Percentiles rank a stretch among this genome's conserved stretches.
These are phyloP conservation scores for Ormyrus pomaceus DNA, from an alignment of 2,888 invertebrate genomes.

Conservation along the genomic window DNA sequence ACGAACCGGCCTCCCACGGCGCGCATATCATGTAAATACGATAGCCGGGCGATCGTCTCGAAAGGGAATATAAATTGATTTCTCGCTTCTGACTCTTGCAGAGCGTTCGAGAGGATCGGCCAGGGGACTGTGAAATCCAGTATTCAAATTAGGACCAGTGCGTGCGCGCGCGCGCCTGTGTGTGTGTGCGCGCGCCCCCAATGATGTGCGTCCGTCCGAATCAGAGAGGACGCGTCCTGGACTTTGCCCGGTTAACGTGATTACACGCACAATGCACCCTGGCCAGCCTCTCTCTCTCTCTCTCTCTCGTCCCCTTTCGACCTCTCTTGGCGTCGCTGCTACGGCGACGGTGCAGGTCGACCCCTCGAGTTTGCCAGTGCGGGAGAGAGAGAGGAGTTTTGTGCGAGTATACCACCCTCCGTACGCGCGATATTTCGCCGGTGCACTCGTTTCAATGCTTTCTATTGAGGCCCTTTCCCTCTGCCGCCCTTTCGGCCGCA, in stretches of 20 bases:
- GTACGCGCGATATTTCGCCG: no score
- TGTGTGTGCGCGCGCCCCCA: conserved; percentile 19
- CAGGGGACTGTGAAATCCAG: conserved; percentile 62
- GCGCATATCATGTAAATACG: conserved; percentile 4
- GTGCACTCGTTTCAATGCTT: conserved; percentile 36
- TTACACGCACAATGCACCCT: conserved; percentile 69
- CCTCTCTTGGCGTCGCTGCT: not conserved
- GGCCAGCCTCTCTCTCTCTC: conserved; percentile 10
- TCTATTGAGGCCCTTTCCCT: not conserved
- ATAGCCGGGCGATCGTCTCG: not conserved
- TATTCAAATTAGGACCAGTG: conserved; percentile 64
- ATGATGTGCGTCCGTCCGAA: conserved; percentile 57
- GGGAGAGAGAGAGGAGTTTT: no score
- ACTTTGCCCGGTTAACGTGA: conserved; percentile 67
- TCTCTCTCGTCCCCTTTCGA: not conserved
- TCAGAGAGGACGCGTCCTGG: conserved; percentile 60
- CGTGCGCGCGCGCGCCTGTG: conserved; percentile 42
- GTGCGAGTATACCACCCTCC: no score
- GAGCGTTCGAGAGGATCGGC: conserved; percentile 45
- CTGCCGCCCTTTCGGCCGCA: no score
- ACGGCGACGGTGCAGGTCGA: no score
- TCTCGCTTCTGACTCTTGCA: conserved; percentile 26
- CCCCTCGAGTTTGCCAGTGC: no score
- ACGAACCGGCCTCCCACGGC: no score
- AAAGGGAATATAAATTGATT: conserved; percentile 56